Percentiles rank a stretch among this genome's conserved stretches.
phyloP scores from a whole-genome alignment of 64 coral and sea anemone genomes.

The Orbicella faveolata region DNA sequence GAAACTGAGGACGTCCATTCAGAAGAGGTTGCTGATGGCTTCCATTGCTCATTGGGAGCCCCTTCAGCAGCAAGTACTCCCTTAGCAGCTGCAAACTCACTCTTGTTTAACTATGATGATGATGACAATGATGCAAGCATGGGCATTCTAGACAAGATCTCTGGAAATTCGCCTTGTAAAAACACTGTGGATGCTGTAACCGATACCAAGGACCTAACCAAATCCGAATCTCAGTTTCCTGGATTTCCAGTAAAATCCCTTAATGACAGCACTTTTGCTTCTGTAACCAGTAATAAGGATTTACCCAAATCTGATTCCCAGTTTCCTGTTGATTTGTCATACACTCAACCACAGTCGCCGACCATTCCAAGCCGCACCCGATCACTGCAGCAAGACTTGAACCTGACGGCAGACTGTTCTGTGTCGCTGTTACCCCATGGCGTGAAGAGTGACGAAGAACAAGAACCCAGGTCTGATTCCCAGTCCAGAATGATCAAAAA shows the following conservation, averaged over 20 bases:
- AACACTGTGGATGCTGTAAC: constrained; percentile 4
- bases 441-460: neutral
- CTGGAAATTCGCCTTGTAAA: neutral
- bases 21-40: neutral
- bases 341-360: constrained; percentile 32
- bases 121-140: neutral
- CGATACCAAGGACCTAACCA: neutral
- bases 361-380: constrained; percentile 29
- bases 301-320: constrained; percentile 22
- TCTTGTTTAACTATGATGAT: neutral
- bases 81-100: neutral
- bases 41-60: neutral
- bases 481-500: neutral
- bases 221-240: neutral
- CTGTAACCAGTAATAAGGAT: too few species aligned
- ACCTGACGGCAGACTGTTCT: constrained; percentile 43
- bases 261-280: too few species aligned
- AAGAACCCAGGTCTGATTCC: neutral
- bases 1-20: constrained; percentile 19
- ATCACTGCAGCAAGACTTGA: constrained; percentile 22
- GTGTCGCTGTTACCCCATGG: constrained; percentile 55
- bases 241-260: too few species aligned
- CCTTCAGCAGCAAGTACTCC: constrained; percentile 35
- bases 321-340: neutral
- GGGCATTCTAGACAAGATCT: neutral